These are phyloP conservation scores for Poecilus cupreus DNA, from an alignment of 2,888 invertebrate species.

Conservation along the genomic window DNA sequence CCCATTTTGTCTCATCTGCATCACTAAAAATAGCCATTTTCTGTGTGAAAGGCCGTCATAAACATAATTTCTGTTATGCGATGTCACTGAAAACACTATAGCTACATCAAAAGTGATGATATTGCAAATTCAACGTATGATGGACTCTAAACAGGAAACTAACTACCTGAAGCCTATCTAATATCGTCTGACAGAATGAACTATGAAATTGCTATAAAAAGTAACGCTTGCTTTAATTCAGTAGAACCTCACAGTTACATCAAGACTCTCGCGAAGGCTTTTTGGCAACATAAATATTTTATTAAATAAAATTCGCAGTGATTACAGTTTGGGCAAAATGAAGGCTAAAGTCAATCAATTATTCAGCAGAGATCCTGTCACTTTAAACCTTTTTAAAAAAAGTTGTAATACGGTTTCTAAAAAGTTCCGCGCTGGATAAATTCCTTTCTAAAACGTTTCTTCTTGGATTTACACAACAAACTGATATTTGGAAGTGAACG, in stretches of 20 bases:
- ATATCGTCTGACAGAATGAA: not conserved
- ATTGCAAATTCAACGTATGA: not conserved
- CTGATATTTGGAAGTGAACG: not conserved
- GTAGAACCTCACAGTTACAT: too few relatives aligned
- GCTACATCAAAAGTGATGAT: constrained; percentile 22
- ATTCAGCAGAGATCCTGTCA: constrained; percentile 14
- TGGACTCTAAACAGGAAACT: constrained; percentile 2
- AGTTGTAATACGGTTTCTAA: not conserved
- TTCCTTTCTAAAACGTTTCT: not conserved
- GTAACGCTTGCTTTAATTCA: too few relatives aligned
- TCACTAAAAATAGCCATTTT: constrained; percentile 4
- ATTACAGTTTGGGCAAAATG: constrained; percentile 17
- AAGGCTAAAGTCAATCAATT: constrained; percentile 12
- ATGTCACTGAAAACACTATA: constrained; percentile 9
- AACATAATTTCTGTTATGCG: constrained; percentile 6
- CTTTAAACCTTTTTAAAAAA: constrained; percentile 34
- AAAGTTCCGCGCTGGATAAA: not conserved
- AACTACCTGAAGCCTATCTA: not conserved
- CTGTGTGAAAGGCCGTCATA: not conserved
- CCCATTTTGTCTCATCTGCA: not conserved
- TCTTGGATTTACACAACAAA: constrained; percentile 18
- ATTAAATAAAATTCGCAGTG: constrained; percentile 20
- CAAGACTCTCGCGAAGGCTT: not conserved
- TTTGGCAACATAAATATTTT: not conserved
- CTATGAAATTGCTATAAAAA: not conserved